Base-by-base conservation (phyloP, 2,113 vertebrate genomes). In the Puntigrus tetrazona region DNA sequence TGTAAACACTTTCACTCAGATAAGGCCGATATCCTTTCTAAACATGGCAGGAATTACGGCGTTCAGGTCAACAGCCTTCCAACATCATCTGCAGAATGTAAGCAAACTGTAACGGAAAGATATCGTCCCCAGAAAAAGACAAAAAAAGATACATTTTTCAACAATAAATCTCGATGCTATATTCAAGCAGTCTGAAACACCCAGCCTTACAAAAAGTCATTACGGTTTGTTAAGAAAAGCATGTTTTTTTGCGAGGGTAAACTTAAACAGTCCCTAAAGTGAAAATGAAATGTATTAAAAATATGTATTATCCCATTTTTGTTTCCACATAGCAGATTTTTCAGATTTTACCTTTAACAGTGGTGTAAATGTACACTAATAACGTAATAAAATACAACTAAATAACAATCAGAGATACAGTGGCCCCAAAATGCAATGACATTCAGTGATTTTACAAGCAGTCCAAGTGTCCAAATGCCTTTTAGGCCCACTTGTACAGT, bases 81-180 rank as follows among this genome's bases (percentile, higher is more conserved):
- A 78, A 59, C 29, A 18, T 36, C 75, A 57, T 78, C 34, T 59
- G 18, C 75, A 78, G 52, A 78, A 61, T 43, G 52, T 61, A 78
- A 43, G 36, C 36, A 61, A 78, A 57, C 29, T 57, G 73, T 50
- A 57, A 36, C 11, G 1, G 34, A 78, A 78, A 78, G 31, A 78
- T 27, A 78, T 16, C 20, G 1, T 57, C 52, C 69, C 20, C 34
- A 70, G 34, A 70, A 38, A 45, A 13, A 45, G 38, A 69, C 29
- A 70, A 70, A 70, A 63, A 65, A 22, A 11, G n/a, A 14, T 72
- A 3, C 4, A 72, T 7, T 72, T 69, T 75, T 47, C 16, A 50
- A 20, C 43, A 31, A 77, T 76, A 78, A 61, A 61, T 41, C 55
- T 61, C 4, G 7, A 27, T 59, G 76, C 4, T 7, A 38, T 3